These are phyloP conservation scores for Drosophila lacicola DNA, from an alignment of 2,888 invertebrate species.

Conservation along the genomic window DNA sequence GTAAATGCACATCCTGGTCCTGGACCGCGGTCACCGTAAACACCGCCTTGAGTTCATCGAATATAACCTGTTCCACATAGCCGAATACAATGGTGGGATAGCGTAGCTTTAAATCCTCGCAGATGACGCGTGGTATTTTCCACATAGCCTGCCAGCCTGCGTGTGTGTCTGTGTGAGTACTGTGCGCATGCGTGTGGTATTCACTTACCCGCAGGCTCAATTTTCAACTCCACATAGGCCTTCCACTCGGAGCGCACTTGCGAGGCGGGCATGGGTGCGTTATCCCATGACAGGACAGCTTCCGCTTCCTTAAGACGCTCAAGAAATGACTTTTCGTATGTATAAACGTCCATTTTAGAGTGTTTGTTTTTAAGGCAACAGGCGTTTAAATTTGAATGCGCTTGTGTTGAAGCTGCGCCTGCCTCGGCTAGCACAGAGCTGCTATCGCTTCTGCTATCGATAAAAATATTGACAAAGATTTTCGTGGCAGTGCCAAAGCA, in stretches of 20 bases:
- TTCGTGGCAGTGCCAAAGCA: not conserved
- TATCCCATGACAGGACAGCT: slow-evolving; percentile 86
- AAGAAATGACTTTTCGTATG: slow-evolving; percentile 87
- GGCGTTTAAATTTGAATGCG: slow-evolving; percentile 57
- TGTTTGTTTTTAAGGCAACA: slow-evolving; percentile 7
- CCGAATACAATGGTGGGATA: slow-evolving; percentile 88
- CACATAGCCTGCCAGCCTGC: slow-evolving; percentile 88
- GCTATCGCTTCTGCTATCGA: slow-evolving; percentile 21
- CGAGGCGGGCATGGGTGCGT: slow-evolving; percentile 85
- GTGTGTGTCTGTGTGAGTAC: not conserved
- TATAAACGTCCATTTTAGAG: slow-evolving; percentile 86
- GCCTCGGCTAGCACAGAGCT: slow-evolving; percentile 15
- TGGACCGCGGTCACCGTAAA: slow-evolving; percentile 87
- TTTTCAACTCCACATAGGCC: slow-evolving; percentile 86
- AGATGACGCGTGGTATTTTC: slow-evolving; percentile 87
- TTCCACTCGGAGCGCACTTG: slow-evolving; percentile 87
- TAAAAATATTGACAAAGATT: slow-evolving; percentile 4
- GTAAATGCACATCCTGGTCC: slow-evolving; percentile 86
- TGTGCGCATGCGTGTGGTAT: slow-evolving; percentile 21
- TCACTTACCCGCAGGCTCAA: slow-evolving; percentile 86
- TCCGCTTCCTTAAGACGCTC: slow-evolving; percentile 86
- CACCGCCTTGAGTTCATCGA: slow-evolving; percentile 85
- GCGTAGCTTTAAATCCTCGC: slow-evolving; percentile 87
- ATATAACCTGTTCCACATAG: slow-evolving; percentile 86
- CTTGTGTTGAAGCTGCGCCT: slow-evolving; percentile 32